Conservation (phyloP, 2,888 invertebrate species). For the Chelonus formosanus region DNA sequence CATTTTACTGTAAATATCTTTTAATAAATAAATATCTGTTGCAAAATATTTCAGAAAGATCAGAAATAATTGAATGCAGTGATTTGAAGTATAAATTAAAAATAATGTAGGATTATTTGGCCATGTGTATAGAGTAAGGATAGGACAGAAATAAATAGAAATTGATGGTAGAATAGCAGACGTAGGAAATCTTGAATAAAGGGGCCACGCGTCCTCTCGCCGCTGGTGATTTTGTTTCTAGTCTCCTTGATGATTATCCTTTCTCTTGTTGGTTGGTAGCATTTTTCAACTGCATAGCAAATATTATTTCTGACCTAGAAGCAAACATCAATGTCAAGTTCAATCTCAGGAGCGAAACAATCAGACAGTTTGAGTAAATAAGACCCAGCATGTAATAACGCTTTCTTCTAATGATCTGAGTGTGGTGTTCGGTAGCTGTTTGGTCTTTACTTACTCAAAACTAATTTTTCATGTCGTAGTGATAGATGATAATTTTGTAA, state of each 20-base stretch:
- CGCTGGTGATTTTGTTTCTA: constrained; percentile 24
- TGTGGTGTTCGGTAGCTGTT: no score
- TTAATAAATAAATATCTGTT: no score
- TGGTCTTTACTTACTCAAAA: no score
- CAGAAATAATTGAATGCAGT: no score
- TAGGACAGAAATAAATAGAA: constrained; percentile 23
- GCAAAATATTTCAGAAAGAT: no score
- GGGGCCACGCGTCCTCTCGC: constrained; percentile 25
- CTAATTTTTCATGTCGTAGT: no score
- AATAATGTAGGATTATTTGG: no score
- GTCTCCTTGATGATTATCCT: constrained; percentile 16
- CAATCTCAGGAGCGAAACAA: neutral
- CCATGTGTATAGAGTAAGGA: neutral
- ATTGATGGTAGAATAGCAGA: constrained; percentile 2
- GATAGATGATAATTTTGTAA: no score
- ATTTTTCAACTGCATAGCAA: constrained; percentile 6
- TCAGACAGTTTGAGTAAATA: neutral
- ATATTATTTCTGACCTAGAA: constrained; percentile 3
- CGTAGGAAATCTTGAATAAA: constrained; percentile 25
- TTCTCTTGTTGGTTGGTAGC: constrained; percentile 1
- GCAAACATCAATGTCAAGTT: constrained; percentile 13
- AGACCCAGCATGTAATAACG: no score
- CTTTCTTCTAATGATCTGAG: no score
- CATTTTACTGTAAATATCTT: no score
- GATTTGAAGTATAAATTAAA: no score